Conservation (phyloP, 2,888 invertebrate species). For the Balanococcus diminutus region DNA sequence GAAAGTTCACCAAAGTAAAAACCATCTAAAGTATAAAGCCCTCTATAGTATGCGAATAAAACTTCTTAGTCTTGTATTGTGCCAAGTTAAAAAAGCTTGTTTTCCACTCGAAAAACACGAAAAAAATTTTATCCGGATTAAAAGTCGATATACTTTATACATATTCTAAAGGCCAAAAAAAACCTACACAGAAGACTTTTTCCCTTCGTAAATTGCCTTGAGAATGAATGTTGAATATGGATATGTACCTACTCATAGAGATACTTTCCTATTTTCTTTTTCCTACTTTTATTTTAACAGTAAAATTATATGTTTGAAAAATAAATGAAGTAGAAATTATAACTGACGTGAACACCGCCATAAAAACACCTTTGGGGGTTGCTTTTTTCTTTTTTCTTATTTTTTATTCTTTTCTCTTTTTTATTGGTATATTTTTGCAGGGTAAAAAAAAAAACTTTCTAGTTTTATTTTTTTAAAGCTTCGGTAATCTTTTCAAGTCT, state of each 20-base stretch:
- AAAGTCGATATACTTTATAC: background rate
- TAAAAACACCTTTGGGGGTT: background rate
- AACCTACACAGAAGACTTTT: background rate
- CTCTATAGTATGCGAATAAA: background rate
- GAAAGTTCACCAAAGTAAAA: background rate
- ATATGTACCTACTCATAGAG: background rate
- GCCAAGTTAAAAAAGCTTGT: slow-evolving; percentile 1
- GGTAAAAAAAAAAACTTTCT: background rate
- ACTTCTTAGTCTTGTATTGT: background rate
- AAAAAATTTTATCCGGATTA: background rate
- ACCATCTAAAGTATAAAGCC: slow-evolving; percentile 3
- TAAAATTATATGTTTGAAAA: slow-evolving; percentile 14
- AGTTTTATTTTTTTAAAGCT: background rate
- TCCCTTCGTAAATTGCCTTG: background rate
- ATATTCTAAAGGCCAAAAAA: background rate
- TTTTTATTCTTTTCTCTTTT: background rate
- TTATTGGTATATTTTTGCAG: background rate
- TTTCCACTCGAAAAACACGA: background rate
- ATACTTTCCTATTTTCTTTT: background rate
- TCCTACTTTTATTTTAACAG: background rate
- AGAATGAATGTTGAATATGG: background rate
- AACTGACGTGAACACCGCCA: background rate
- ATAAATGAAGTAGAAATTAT: background rate
- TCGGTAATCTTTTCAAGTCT: background rate
- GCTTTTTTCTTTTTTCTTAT: background rate